Evolutionary conservation across 1,140 invertebrate genomes (phyloP).

Genomic region (Gryllus bimaculatus): DNA sequence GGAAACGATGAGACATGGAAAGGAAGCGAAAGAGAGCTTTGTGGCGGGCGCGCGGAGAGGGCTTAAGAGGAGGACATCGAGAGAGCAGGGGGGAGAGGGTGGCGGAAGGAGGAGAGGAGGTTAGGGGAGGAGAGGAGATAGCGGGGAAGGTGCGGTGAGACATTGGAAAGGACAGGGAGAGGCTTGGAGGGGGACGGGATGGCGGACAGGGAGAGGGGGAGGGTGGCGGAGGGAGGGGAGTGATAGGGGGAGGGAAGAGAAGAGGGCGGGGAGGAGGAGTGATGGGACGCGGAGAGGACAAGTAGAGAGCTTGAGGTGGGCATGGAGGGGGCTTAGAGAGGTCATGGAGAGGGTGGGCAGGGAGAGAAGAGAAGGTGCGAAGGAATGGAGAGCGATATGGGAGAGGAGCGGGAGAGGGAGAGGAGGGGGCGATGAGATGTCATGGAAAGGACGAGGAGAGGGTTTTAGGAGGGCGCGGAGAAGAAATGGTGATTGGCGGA

Average conservation of each 20-base stretch:
- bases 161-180: no score
- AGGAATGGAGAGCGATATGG: background rate
- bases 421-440: background rate
- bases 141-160: no score
- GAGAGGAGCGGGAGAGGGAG: background rate
- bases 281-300: background rate
- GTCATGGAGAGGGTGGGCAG: background rate
- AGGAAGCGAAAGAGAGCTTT: no score
- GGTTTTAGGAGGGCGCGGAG: no score
- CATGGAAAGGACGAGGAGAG: background rate
- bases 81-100: no score
- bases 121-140: background rate
- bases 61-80: no score
- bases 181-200: no score
- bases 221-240: background rate
- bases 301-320: background rate
- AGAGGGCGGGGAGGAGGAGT: background rate
- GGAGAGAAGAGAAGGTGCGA: background rate
- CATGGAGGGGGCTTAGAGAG: background rate
- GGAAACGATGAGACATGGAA: no score
- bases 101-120: background rate
- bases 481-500: no score
- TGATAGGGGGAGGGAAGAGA: no score
- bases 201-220: background rate
- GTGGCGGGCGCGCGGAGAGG: no score